Conservation (phyloP, 92 coral and sea anemone genomes). For the Nematostella vectensis region DNA sequence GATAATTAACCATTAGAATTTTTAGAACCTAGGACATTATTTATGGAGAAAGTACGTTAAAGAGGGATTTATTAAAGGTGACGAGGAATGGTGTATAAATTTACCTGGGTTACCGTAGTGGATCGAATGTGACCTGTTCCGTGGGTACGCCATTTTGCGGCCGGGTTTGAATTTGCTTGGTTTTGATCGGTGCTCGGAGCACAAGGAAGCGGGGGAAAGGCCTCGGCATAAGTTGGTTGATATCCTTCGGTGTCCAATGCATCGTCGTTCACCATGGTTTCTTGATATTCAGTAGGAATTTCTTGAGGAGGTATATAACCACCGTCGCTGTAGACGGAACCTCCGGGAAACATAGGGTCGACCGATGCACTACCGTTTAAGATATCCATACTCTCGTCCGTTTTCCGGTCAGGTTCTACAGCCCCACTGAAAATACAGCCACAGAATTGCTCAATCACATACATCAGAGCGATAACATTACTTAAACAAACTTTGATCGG, state of each 20-base stretch:
- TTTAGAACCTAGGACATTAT: neutral
- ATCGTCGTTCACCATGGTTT: constrained; percentile 40
- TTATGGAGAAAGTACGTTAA: neutral
- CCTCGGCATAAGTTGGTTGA: constrained; percentile 97
- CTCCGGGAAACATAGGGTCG: constrained; percentile 59
- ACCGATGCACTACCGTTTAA: constrained; percentile 58
- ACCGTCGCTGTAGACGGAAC: constrained; percentile 65
- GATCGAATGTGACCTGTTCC: constrained; percentile 71
- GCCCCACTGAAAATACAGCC: constrained; percentile 71
- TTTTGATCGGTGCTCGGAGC: constrained; percentile 64
- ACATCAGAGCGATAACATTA: too few relatives aligned
- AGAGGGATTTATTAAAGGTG: neutral
- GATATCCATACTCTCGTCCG: constrained; percentile 96
- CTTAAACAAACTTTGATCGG: too few relatives aligned
- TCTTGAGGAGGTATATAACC: constrained; percentile 59
- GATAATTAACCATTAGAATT: neutral
- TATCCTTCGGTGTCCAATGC: constrained; percentile 82
- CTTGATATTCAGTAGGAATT: constrained; percentile 18
- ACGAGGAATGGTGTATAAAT: neutral
- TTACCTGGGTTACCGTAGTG: constrained; percentile 86
- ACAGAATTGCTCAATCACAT: constrained; percentile 7
- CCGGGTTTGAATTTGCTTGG: constrained; percentile 40
- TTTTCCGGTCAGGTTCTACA: constrained; percentile 99
- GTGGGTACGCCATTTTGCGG: constrained; percentile 63
- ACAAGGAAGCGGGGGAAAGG: constrained; percentile 92